Evolutionary conservation across 2,797 vertebrate genomes (phyloP).

Genomic region (Zonotrichia albicollis): DNA sequence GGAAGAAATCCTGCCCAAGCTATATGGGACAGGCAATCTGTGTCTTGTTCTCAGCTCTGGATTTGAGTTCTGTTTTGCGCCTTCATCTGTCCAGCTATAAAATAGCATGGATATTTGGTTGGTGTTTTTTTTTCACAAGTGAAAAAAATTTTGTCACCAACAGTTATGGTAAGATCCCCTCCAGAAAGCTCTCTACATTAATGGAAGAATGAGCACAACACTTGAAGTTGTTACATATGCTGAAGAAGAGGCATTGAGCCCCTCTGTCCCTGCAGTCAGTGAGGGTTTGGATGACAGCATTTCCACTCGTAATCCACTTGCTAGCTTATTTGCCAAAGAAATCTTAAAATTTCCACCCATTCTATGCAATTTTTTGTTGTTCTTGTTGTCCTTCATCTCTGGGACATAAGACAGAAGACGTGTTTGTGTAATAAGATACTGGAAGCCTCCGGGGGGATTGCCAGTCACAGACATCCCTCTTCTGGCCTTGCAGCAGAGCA

Average conservation of each 20-base stretch:
- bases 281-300: not conserved
- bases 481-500: not conserved
- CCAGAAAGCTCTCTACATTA: not conserved
- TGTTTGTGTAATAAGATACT: not conserved
- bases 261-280: not conserved
- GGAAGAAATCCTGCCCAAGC: not conserved
- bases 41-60: not conserved
- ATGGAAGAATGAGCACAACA: not conserved
- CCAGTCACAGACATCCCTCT: not conserved
- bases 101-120: not conserved
- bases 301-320: not conserved
- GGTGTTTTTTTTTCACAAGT: not conserved
- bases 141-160: not conserved
- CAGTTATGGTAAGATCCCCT: not conserved
- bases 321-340: not conserved
- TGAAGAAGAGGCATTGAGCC: not conserved
- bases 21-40: not conserved
- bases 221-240: not conserved
- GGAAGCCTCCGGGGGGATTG: not conserved
- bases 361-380: not conserved
- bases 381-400: not conserved
- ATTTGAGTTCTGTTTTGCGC: not conserved
- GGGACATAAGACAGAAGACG: accelerated
- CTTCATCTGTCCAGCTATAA: not conserved
- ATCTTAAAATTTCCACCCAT: not conserved